Percentiles rank a stretch among this genome's conserved stretches.
These are phyloP conservation scores for Cydia pomonella DNA, from an alignment of 1,140 invertebrate species.

Conservation along the genomic window DNA sequence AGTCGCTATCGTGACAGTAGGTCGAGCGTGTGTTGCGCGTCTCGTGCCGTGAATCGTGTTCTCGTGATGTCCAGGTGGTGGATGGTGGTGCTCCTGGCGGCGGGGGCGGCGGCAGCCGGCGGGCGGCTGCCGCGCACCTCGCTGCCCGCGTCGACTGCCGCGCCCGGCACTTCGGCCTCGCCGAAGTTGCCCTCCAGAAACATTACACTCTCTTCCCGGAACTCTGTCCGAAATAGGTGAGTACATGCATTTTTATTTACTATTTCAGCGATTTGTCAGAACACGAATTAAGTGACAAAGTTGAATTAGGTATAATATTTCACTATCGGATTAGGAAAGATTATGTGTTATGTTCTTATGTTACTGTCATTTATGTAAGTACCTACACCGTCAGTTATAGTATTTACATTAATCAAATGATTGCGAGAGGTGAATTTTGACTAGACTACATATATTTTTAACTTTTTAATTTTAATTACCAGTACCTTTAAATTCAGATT, in stretches of 20 bases:
- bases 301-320: no score
- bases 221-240: slow-evolving; percentile 72
- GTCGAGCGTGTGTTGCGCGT: slow-evolving; percentile 54
- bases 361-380: no score
- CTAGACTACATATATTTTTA: no score
- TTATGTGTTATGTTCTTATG: no score
- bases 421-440: no score
- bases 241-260: slow-evolving; percentile 34
- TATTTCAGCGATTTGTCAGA: not conserved
- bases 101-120: slow-evolving; percentile 61
- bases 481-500: not conserved
- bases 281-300: no score
- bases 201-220: slow-evolving; percentile 65
- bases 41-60: slow-evolving; percentile 58
- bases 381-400: no score
- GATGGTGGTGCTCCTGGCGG: slow-evolving; percentile 63
- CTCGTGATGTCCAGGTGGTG: slow-evolving; percentile 69
- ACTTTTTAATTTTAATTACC: not conserved
- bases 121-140: slow-evolving; percentile 69
- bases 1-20: slow-evolving; percentile 57
- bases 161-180: slow-evolving; percentile 44
- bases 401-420: no score
- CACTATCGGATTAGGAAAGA: no score
- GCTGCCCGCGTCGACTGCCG: slow-evolving; percentile 46
- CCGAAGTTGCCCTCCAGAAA: slow-evolving; percentile 65